These are phyloP conservation scores for Ibidorhyncha struthersii DNA, from an alignment of 2,113 vertebrate species.

Conservation along the genomic window DNA sequence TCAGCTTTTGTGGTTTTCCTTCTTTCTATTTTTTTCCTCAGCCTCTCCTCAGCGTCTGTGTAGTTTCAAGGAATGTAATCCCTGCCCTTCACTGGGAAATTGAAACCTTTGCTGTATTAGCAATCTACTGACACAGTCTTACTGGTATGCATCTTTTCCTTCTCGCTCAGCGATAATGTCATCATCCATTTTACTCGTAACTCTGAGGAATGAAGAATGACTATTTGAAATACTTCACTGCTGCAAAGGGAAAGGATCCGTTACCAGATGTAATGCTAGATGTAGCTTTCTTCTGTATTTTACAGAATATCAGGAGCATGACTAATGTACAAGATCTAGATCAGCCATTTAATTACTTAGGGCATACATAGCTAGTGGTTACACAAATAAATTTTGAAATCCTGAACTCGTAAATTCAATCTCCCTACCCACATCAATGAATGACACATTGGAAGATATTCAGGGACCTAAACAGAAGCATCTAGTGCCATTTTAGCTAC, in stretches of 20 bases:
- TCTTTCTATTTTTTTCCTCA: not conserved
- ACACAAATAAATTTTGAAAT: conserved; percentile 3
- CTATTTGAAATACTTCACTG: conserved; percentile 13
- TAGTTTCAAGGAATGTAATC: not conserved
- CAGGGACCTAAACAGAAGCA: not conserved
- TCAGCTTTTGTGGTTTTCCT: not conserved
- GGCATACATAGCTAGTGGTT: not conserved
- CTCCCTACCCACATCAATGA: not conserved
- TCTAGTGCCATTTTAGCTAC: not conserved
- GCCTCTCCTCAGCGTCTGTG: not conserved
- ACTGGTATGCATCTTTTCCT: conserved; percentile 50
- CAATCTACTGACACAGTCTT: conserved; percentile 3
- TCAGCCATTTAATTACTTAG: not conserved
- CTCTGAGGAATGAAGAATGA: conserved; percentile 12
- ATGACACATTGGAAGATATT: not conserved
- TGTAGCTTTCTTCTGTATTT: not conserved
- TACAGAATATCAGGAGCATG: not conserved
- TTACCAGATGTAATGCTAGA: conserved; percentile 18
- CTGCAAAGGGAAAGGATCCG: not conserved
- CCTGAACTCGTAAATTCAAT: not conserved
- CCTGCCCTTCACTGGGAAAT: not conserved
- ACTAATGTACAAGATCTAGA: not conserved
- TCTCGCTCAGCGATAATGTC: not conserved
- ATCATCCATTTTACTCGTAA: conserved; percentile 11
- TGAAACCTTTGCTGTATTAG: conserved; percentile 7